These are phyloP conservation scores for Mercenaria mercenaria DNA, from an alignment of 1,140 invertebrate genomes.

Conservation along the genomic window DNA sequence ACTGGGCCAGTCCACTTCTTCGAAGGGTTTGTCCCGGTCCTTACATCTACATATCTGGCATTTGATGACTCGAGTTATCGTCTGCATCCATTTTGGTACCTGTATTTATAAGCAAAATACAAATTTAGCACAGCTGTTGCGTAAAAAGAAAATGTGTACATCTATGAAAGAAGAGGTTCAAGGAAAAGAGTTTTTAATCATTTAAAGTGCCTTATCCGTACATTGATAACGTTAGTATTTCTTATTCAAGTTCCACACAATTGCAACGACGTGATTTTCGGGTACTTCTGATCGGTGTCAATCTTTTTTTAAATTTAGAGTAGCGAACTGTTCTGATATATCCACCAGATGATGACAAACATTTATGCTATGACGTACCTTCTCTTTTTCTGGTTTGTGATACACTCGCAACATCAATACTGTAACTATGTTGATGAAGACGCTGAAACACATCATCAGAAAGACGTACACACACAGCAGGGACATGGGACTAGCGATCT, in stretches of 20 bases:
- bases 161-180: no score
- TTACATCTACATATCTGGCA: constrained; percentile 43
- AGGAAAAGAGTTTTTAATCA: no score
- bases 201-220: no score
- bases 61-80: constrained; percentile 4
- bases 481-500: constrained; percentile 55
- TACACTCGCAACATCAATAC: constrained; percentile 51
- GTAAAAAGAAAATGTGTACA: background rate
- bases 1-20: constrained; percentile 46
- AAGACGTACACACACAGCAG: constrained; percentile 55
- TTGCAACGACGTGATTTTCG: no score
- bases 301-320: no score
- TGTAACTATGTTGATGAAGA: constrained; percentile 40
- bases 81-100: constrained; percentile 55
- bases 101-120: background rate
- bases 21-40: background rate
- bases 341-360: no score
- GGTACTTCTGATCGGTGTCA: no score
- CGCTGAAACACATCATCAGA: constrained; percentile 62
- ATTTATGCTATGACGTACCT: background rate
- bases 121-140: no score
- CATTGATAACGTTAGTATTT: no score
- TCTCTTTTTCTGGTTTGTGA: constrained; percentile 36
- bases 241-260: no score
- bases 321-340: no score